phyloP scores from a whole-genome alignment of 2,113 vertebrate genomes.

The Carassius auratus region DNA sequence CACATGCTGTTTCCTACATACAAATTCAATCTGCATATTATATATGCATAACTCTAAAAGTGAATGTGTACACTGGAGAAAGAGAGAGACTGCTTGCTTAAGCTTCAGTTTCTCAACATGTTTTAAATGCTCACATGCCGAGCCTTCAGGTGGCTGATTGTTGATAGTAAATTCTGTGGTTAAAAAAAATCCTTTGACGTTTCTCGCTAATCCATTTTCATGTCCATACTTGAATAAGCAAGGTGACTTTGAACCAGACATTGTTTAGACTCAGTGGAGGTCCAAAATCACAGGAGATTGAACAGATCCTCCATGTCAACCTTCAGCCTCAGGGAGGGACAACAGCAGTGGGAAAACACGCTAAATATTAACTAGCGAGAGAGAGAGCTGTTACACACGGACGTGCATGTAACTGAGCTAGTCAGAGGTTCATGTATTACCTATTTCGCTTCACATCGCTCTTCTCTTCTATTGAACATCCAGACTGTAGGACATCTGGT shows the following conservation, averaged over 20 bases:
- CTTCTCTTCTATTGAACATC: not conserved
- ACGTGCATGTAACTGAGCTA: not conserved
- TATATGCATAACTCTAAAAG: not conserved
- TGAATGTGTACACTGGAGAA: not conserved
- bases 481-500: conserved; percentile 28
- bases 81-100: not conserved
- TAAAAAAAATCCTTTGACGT: not conserved
- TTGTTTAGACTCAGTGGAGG: not conserved
- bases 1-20: not conserved
- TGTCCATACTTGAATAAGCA: not conserved
- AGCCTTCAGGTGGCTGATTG: not conserved
- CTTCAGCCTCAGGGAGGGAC: conserved; percentile 31
- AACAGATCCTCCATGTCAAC: conserved; percentile 9
- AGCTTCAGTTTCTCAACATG: not conserved
- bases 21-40: not conserved
- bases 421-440: conserved; percentile 3
- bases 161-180: not conserved
- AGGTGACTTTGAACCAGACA: conserved; percentile 19
- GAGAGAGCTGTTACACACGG: conserved; percentile 11
- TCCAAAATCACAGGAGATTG: conserved; percentile 6
- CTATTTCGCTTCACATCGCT: not conserved
- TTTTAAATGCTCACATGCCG: not conserved
- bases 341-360: conserved; percentile 15
- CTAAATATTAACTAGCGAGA: conserved; percentile 39
- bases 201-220: not conserved